These are phyloP conservation scores for Gyrodactylus salaris DNA, from an alignment of 1,140 invertebrate species.

Conservation along the genomic window DNA sequence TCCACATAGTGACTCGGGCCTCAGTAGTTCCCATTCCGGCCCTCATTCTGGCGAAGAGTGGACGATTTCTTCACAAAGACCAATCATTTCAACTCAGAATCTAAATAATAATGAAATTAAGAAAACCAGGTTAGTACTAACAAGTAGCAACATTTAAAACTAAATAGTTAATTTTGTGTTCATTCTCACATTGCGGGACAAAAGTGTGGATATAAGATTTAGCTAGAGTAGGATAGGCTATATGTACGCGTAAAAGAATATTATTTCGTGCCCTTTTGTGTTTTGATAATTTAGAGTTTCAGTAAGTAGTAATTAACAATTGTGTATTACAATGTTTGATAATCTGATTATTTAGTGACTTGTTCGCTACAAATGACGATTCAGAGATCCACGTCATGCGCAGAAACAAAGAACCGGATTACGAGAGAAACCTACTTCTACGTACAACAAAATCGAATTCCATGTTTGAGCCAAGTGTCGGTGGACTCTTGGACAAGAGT, in stretches of 20 bases:
- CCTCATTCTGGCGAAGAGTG: not conserved
- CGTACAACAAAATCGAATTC: not conserved
- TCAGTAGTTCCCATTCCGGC: not conserved
- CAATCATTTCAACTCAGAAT: not conserved
- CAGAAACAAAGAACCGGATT: not conserved
- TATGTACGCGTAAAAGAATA: too few relatives aligned
- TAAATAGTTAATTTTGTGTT: too few relatives aligned
- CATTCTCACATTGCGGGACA: too few relatives aligned
- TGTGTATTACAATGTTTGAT: too few relatives aligned
- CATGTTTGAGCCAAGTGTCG: not conserved
- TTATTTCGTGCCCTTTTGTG: too few relatives aligned
- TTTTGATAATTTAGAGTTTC: too few relatives aligned
- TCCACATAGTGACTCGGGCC: not conserved
- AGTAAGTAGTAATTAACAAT: too few relatives aligned
- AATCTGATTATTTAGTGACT: not conserved
- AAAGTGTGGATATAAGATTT: too few relatives aligned
- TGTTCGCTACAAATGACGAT: not conserved
- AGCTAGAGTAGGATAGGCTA: too few relatives aligned
- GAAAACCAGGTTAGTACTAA: not conserved
- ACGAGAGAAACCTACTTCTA: not conserved
- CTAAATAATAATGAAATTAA: not conserved
- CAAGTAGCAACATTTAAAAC: too few relatives aligned
- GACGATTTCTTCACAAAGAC: not conserved
- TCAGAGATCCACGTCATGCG: not conserved
- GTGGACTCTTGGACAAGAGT: not conserved